Conservation (phyloP, 1,140 invertebrate species). For the Vanessa atalanta region DNA sequence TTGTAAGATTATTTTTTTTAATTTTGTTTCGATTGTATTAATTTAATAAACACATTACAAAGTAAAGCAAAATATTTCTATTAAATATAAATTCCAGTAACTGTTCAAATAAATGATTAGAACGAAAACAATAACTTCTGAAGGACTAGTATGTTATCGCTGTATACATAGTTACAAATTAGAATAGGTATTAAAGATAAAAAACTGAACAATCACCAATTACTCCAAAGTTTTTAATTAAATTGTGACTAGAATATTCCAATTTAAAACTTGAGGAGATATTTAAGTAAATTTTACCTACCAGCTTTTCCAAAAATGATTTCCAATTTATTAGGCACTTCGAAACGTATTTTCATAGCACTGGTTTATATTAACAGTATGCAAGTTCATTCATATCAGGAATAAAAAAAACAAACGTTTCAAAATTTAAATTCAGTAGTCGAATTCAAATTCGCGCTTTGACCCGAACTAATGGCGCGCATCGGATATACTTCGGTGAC, state of each 20-base stretch:
- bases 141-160: no score
- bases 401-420: slow-evolving; percentile 41
- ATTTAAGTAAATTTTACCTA: slow-evolving; percentile 14
- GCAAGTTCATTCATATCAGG: slow-evolving; percentile 6
- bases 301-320: slow-evolving; percentile 71
- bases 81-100: no score
- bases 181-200: no score
- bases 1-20: not conserved
- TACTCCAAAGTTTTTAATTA: no score
- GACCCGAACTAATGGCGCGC: slow-evolving; percentile 55
- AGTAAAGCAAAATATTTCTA: no score
- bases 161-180: no score
- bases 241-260: not conserved
- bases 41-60: no score
- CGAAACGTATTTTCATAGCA: slow-evolving; percentile 77
- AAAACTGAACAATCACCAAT: no score
- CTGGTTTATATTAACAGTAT: slow-evolving; percentile 33
- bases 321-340: slow-evolving; percentile 78
- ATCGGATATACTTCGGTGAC: slow-evolving; percentile 67
- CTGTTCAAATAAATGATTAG: no score
- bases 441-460: slow-evolving; percentile 45
- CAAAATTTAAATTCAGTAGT: slow-evolving; percentile 46
- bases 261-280: not conserved
- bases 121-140: no score
- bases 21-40: not conserved